Evolutionary conservation across 2,797 vertebrate species (phyloP).

Genomic region (Dendrocincla fuliginosa): DNA sequence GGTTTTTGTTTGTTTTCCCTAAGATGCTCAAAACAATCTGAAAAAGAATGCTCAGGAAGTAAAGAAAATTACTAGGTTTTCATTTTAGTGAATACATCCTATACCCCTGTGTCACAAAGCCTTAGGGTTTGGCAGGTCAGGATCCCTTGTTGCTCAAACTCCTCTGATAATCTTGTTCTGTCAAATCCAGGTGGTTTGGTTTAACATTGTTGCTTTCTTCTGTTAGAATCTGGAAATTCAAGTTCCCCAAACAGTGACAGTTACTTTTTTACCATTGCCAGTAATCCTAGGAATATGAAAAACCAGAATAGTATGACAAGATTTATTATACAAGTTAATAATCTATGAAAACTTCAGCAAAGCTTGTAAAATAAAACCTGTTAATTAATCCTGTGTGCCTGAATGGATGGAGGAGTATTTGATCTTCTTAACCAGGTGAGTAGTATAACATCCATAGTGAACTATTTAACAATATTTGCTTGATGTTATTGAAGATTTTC

Average conservation of each 20-base stretch:
- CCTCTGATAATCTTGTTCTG: background rate
- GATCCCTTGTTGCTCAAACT: background rate
- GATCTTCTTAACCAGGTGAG: background rate
- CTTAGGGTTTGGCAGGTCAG: background rate
- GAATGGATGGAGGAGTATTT: background rate
- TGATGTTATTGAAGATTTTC: background rate
- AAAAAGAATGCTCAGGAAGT: conserved; percentile 3
- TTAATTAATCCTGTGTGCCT: background rate
- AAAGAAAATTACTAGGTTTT: background rate
- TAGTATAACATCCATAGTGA: background rate
- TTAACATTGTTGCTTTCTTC: background rate
- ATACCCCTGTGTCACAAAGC: background rate
- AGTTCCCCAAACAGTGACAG: background rate
- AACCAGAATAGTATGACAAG: background rate
- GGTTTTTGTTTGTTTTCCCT: background rate
- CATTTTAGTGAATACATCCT: background rate
- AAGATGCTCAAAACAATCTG: background rate
- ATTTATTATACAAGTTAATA: background rate
- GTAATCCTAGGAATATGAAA: background rate
- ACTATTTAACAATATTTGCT: background rate
- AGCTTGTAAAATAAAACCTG: background rate
- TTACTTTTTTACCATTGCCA: background rate
- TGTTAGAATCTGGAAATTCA: background rate
- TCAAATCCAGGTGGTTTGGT: background rate
- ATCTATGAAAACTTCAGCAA: background rate